A percentile compares a stretch with the other conserved stretches of the same genome.
Evolutionary conservation across 2,113 vertebrate species (phyloP).

Genomic region (Centropristis striata): DNA sequence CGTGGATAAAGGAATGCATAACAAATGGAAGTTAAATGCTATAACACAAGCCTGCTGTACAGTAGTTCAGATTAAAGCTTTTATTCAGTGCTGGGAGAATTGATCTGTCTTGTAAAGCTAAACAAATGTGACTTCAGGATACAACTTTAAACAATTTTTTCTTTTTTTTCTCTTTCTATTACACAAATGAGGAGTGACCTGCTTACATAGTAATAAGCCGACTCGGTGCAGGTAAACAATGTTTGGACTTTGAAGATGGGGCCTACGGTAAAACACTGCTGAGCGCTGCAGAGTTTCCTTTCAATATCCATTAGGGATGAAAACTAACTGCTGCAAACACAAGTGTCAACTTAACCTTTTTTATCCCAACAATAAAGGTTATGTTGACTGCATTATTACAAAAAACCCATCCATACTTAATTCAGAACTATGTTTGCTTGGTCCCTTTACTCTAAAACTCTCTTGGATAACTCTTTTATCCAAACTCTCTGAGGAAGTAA

Average conservation of each 20-base stretch:
- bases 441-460: background rate
- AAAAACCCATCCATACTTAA: background rate
- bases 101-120: conserved; percentile 13
- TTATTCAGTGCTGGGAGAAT: background rate
- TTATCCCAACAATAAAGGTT: conserved; percentile 40
- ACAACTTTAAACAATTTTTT: background rate
- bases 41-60: background rate
- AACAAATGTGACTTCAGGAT: conserved; percentile 29
- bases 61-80: conserved; percentile 11
- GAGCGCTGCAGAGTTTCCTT: conserved; percentile 35
- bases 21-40: conserved; percentile 23
- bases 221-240: conserved; percentile 51
- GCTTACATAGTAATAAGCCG: conserved; percentile 56
- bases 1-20: conserved; percentile 37
- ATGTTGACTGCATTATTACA: conserved; percentile 6
- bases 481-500: background rate
- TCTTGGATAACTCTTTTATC: background rate
- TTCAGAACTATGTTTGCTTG: background rate
- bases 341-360: conserved; percentile 46
- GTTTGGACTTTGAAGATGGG: conserved; percentile 58
- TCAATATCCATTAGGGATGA: conserved; percentile 50
- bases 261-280: conserved; percentile 28
- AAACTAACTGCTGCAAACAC: conserved; percentile 35
- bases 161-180: conserved; percentile 26
- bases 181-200: conserved; percentile 64